These are phyloP conservation scores for Oostethus manadensis DNA, from an alignment of 2,113 vertebrate species.

Conservation along the genomic window DNA sequence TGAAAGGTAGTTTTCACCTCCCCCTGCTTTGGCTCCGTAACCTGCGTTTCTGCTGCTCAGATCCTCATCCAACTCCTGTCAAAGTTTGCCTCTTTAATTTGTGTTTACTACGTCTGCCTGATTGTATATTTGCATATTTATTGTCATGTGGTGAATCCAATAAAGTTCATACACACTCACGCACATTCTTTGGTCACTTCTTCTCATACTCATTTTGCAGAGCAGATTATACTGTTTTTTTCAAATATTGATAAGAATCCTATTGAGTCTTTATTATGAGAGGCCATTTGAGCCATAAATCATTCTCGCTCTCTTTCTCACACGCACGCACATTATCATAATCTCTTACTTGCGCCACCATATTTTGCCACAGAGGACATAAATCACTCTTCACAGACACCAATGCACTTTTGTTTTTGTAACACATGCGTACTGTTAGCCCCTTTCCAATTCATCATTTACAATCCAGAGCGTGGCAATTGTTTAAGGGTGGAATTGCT, in stretches of 20 bases:
- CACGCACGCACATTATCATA: conserved; percentile 9
- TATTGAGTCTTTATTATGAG: conserved; percentile 13
- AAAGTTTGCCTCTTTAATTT: conserved; percentile 42
- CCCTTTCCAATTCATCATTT: conserved; percentile 28
- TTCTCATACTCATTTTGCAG: conserved; percentile 8
- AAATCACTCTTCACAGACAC: conserved; percentile 38
- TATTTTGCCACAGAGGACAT: conserved; percentile 28
- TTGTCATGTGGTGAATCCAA: neutral
- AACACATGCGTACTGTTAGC: conserved; percentile 12
- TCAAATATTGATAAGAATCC: conserved; percentile 29
- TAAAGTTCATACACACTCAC: neutral
- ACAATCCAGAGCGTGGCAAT: neutral
- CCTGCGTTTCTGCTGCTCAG: conserved; percentile 1
- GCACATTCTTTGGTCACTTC: neutral
- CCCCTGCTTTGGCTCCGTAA: neutral
- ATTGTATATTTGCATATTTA: conserved; percentile 46
- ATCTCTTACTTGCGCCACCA: conserved; percentile 12
- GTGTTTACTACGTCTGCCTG: conserved; percentile 15
- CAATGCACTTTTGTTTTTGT: conserved; percentile 13
- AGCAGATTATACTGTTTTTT: conserved; percentile 24
- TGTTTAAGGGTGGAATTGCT: conserved; percentile 15
- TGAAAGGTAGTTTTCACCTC: conserved; percentile 44
- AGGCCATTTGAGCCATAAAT: conserved; percentile 36
- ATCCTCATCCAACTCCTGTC: conserved; percentile 13
- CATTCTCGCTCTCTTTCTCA: conserved; percentile 14